A percentile compares a stretch with the other conserved stretches of the same genome.
These are phyloP conservation scores for Rhimphoctona megacephalus DNA, from an alignment of 2,888 invertebrate genomes.

Conservation along the genomic window DNA sequence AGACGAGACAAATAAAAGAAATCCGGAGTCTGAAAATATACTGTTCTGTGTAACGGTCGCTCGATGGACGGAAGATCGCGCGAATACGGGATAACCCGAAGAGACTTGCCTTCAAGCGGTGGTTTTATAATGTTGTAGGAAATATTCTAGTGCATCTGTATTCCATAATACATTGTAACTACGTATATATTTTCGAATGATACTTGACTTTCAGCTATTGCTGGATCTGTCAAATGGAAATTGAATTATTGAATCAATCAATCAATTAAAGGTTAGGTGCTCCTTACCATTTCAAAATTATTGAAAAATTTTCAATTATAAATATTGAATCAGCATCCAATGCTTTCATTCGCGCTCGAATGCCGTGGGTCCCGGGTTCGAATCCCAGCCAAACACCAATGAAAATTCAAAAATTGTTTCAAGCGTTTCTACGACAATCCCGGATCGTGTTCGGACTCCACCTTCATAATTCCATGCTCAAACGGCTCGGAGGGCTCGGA, in stretches of 20 bases:
- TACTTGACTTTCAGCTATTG: not conserved
- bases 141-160: conserved; percentile 13
- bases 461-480: too few relatives aligned
- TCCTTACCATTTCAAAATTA: not conserved
- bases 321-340: not conserved
- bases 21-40: conserved; percentile 45
- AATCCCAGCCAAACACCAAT: too few relatives aligned
- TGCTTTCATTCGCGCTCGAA: not conserved
- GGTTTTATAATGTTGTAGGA: conserved; percentile 8
- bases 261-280: not conserved
- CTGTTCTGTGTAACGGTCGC: conserved; percentile 50
- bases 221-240: not conserved
- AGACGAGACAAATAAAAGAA: conserved; percentile 31
- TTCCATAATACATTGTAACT: not conserved
- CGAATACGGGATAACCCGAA: conserved; percentile 21
- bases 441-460: too few relatives aligned
- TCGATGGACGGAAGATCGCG: conserved; percentile 33
- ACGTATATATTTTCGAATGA: not conserved
- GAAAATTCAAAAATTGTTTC: too few relatives aligned
- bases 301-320: not conserved
- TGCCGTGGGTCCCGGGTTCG: too few relatives aligned
- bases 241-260: not conserved
- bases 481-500: too few relatives aligned
- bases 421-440: too few relatives aligned
- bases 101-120: conserved; percentile 19